Conservation (phyloP, 2,797 vertebrate species). For the Syngnathus acus region DNA sequence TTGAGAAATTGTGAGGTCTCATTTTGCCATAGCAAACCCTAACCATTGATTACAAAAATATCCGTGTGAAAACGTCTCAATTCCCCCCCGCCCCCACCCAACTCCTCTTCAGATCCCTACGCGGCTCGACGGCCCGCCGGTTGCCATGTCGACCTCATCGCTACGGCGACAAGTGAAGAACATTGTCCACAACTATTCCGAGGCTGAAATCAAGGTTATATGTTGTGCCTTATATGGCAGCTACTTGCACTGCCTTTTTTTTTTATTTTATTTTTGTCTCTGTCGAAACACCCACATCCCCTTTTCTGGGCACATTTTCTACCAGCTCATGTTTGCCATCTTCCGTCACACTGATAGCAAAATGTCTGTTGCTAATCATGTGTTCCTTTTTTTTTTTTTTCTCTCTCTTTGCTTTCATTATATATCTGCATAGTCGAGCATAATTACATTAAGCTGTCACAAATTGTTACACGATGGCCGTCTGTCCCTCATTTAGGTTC, state of each 20-base stretch:
- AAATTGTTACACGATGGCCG: background rate
- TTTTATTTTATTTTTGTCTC: background rate
- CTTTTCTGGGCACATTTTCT: background rate
- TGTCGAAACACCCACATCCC: constrained; percentile 2
- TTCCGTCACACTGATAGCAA: constrained; percentile 10
- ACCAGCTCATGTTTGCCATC: constrained; percentile 6
- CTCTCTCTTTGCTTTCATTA: constrained; percentile 5
- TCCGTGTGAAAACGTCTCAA: constrained; percentile 37
- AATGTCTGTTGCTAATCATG: constrained; percentile 11
- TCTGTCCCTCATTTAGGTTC: constrained; percentile 55
- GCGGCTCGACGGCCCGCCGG: constrained; percentile 64
- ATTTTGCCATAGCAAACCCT: background rate
- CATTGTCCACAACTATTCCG: constrained; percentile 93
- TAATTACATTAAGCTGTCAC: constrained; percentile 12
- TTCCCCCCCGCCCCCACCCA: background rate
- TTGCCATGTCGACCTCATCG: constrained; percentile 91
- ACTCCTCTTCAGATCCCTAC: constrained; percentile 54
- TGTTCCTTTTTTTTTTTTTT: no score
- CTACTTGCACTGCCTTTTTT: constrained; percentile 9
- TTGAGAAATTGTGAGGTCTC: background rate
- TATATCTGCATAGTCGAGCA: background rate
- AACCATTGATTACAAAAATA: background rate
- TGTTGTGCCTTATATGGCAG: constrained; percentile 6
- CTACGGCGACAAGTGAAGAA: constrained; percentile 93
- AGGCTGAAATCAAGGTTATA: constrained; percentile 90